Conservation (phyloP, 2,888 invertebrate species). For the Archips crataeganus region DNA sequence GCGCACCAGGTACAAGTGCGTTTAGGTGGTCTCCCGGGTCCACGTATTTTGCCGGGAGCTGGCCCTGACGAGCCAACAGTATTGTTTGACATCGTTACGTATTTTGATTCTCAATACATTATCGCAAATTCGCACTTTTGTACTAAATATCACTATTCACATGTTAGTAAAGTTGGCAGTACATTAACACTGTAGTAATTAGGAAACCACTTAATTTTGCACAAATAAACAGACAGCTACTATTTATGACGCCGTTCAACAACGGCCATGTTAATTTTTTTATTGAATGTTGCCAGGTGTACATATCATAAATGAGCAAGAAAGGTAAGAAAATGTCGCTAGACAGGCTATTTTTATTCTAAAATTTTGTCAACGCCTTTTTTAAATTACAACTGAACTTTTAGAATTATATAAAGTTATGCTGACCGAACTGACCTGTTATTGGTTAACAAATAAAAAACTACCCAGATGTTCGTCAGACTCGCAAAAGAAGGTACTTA, state of each 20-base stretch:
- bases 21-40: constrained; percentile 93
- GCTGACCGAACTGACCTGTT: too few relatives aligned
- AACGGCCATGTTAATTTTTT: constrained; percentile 77
- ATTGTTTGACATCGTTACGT: constrained; percentile 79
- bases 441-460: too few relatives aligned
- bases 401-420: too few relatives aligned
- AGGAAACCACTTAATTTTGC: constrained; percentile 56
- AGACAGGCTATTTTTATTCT: neutral
- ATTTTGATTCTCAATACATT: constrained; percentile 66
- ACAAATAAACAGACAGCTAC: constrained; percentile 74
- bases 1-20: constrained; percentile 95
- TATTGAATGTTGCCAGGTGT: constrained; percentile 46
- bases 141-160: constrained; percentile 55
- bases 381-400: too few relatives aligned
- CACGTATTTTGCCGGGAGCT: constrained; percentile 87
- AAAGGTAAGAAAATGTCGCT: neutral
- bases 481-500: too few relatives aligned
- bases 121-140: constrained; percentile 52
- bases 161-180: constrained; percentile 60
- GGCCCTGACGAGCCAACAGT: constrained; percentile 83
- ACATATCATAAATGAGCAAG: neutral
- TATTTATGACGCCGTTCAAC: constrained; percentile 81
- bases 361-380: too few relatives aligned
- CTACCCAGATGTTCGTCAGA: too few relatives aligned
- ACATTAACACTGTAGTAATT: constrained; percentile 45